Evolutionary conservation across 1,140 invertebrate species (phyloP), one percentile per base, ranked within the genome.

Genomic region (Brachionus manjavacas): DNA sequence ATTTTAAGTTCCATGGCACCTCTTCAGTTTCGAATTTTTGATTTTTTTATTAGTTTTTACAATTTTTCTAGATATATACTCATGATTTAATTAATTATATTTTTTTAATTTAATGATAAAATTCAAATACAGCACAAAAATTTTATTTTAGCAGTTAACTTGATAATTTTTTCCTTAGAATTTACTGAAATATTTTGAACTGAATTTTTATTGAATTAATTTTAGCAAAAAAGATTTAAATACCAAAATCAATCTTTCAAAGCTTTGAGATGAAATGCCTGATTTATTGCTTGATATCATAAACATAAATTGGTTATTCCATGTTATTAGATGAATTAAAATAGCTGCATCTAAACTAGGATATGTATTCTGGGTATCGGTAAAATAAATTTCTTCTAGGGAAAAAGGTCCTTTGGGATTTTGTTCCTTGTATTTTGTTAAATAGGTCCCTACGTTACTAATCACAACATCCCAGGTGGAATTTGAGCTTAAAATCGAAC

Each of bases 221-320:
- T 39, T 41, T 23, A 72, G 31, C 8, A 76, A 49, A 76, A 76
- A 49, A 1, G 2, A 14, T 9, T 49, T 76, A 25, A 76, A 76
- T 14, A 76, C 0, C 7, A 3, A 1, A 4, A 76, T 49, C 20
- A 76, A 35, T 49, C 72, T 76, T 49, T 76, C n/a, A 20, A 49
- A 35, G 28, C n/a, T 9, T 35, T 49, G 3, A 3, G 79, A 39
- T 25, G 79, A 60, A 35, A 81, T 81, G 39, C 20, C 79, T 4
- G 79, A 60, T 35, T 46, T 60, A 43, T 81, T 81, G 46, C 52
- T 81, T 3, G 79, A 64, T 46, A 81, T 81, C 79, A 81, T 81
- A 68, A 81, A 81, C 79, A 81, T 81, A 12, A 81, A 46, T 16
- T 64, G 49, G 16, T 81, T 49, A 41, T 81, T 81, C 79, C 79